phyloP scores from a whole-genome alignment of 2,113 vertebrate species.

The Toxotes chatareus region DNA sequence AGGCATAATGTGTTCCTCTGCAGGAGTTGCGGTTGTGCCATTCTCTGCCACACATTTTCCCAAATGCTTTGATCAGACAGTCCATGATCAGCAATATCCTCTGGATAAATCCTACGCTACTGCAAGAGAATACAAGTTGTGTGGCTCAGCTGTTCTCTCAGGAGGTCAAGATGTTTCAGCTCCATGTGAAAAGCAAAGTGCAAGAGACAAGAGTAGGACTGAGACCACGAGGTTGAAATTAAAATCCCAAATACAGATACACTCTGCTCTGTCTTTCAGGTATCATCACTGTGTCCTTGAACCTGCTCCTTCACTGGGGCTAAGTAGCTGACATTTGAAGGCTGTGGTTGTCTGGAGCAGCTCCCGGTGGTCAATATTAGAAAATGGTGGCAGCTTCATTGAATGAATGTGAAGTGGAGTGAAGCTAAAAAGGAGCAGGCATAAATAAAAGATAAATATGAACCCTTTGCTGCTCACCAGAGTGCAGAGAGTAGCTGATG shows the following conservation, averaged over 20 bases:
- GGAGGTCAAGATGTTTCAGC: not conserved
- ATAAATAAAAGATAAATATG: constrained; percentile 9
- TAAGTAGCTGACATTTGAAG: not conserved
- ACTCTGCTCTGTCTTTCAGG: not conserved
- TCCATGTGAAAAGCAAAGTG: not conserved
- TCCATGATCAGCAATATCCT: constrained; percentile 1
- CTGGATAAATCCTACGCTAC: not conserved
- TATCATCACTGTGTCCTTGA: not conserved
- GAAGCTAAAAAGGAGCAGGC: not conserved
- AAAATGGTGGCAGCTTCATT: not conserved
- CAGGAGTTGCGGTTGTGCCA: not conserved
- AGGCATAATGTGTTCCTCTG: not conserved
- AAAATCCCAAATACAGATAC: constrained; percentile 9
- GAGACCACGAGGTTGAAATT: not conserved
- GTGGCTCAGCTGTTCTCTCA: not conserved
- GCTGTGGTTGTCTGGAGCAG: not conserved
- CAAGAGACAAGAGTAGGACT: not conserved
- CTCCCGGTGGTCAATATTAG: not conserved
- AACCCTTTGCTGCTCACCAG: constrained; percentile 82
- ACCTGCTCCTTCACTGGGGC: not conserved
- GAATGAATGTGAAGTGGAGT: constrained; percentile 23
- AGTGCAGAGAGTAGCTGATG: constrained; percentile 91
- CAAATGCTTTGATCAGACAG: constrained; percentile 9
- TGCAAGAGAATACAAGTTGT: not conserved
- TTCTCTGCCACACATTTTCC: not conserved